Evolutionary conservation across 2,113 vertebrate species (phyloP).

Genomic region (Aspidoscelis tigris): DNA sequence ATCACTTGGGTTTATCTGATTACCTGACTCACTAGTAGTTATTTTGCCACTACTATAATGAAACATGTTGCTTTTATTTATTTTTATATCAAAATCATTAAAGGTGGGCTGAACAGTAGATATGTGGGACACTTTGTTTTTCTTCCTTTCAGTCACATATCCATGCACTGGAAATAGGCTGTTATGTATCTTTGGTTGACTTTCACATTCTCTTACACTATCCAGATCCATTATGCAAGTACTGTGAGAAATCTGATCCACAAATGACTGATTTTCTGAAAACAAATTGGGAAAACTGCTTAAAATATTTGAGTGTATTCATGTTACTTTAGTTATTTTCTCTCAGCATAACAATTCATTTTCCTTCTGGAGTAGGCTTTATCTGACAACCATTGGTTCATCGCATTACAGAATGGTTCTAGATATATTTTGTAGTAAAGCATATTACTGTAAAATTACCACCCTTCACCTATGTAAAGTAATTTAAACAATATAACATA

Average conservation of each 20-base stretch:
- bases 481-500: no score
- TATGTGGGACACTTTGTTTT: constrained; percentile 1
- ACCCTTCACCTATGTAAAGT: no score
- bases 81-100: constrained; percentile 49
- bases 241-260: constrained; percentile 39
- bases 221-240: constrained; percentile 5
- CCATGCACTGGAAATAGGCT: constrained; percentile 31
- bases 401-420: no score
- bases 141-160: constrained; percentile 67
- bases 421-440: no score
- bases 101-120: constrained; percentile 29
- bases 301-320: background rate
- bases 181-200: constrained; percentile 15
- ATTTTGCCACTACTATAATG: background rate
- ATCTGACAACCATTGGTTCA: background rate
- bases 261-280: constrained; percentile 60
- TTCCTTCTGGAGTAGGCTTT: background rate
- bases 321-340: background rate
- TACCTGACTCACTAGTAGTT: background rate
- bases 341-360: background rate
- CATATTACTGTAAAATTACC: no score
- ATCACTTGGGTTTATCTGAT: constrained; percentile 28
- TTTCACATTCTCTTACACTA: constrained; percentile 34
- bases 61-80: constrained; percentile 18
- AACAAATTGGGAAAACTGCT: constrained; percentile 24